These are phyloP conservation scores for Alloplasta piceator DNA, from an alignment of 2,888 invertebrate genomes.

Conservation along the genomic window DNA sequence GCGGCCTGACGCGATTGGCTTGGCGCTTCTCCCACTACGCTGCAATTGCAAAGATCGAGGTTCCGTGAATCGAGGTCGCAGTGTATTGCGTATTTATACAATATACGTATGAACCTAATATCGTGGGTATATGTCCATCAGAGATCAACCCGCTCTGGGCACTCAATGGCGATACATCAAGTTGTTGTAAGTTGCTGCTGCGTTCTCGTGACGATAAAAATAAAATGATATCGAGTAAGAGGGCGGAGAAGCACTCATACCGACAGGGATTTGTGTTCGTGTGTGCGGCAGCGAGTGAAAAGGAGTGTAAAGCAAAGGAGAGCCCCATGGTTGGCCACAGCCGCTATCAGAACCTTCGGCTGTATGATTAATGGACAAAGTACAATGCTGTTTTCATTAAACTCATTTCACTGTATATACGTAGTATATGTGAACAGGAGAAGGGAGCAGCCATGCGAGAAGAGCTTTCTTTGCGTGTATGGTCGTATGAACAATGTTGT, in stretches of 20 bases:
- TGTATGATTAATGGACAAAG: constrained; percentile 81
- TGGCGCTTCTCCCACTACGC: too few relatives aligned
- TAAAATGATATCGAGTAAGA: constrained; percentile 54
- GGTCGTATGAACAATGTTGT: constrained; percentile 3
- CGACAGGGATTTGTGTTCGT: neutral
- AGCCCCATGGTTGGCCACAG: constrained; percentile 75
- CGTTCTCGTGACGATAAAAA: constrained; percentile 39
- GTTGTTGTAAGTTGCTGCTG: constrained; percentile 52
- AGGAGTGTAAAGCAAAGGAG: constrained; percentile 47
- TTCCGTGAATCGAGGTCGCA: too few relatives aligned
- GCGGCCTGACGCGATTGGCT: too few relatives aligned
- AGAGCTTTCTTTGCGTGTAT: constrained; percentile 6
- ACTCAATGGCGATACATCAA: constrained; percentile 79
- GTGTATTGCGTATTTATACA: too few relatives aligned
- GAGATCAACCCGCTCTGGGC: constrained; percentile 52
- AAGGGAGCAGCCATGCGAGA: constrained; percentile 30
- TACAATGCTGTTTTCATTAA: constrained; percentile 83
- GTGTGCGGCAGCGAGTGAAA: constrained; percentile 7
- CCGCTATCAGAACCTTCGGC: constrained; percentile 79
- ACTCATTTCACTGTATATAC: constrained; percentile 78
- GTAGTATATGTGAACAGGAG: constrained; percentile 3
- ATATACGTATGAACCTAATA: constrained; percentile 72
- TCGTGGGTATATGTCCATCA: constrained; percentile 25
- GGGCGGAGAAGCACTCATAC: constrained; percentile 12
- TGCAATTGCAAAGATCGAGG: too few relatives aligned